Conservation (phyloP, 2,113 vertebrate species). For the Trichechus manatus region DNA sequence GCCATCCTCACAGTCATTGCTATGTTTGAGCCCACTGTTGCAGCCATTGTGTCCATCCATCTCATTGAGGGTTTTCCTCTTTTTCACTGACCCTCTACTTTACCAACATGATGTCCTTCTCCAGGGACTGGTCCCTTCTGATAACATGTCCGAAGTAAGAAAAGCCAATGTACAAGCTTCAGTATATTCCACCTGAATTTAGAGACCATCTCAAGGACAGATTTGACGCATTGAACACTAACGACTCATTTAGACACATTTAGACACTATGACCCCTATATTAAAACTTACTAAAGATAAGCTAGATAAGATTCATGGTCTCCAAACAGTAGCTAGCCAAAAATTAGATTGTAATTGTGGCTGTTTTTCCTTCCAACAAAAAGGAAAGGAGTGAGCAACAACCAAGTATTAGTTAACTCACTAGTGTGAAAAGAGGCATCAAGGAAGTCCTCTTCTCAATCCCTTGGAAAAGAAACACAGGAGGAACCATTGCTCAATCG, state of each 20-base stretch:
- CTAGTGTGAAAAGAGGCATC: rapidly evolving
- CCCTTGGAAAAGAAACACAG: rapidly evolving
- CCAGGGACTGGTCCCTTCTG: not conserved
- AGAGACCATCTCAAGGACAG: not conserved
- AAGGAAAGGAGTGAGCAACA: too few species aligned
- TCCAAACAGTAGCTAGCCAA: not conserved
- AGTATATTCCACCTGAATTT: not conserved
- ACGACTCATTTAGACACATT: not conserved
- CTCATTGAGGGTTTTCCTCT: not conserved
- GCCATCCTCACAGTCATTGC: not conserved
- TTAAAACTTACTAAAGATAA: not conserved
- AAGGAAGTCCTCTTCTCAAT: rapidly evolving
- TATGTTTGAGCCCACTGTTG: not conserved
- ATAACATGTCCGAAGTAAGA: not conserved
- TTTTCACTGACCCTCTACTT: not conserved
- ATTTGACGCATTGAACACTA: not conserved
- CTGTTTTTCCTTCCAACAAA: not conserved
- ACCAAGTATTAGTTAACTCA: rapidly evolving
- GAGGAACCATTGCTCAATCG: rapidly evolving
- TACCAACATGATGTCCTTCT: not conserved
- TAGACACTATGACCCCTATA: too few species aligned
- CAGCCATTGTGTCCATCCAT: not conserved
- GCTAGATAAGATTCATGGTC: not conserved
- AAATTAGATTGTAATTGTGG: rapidly evolving
- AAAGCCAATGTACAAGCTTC: not conserved